Percentiles rank a stretch among this genome's conserved stretches.
These are phyloP conservation scores for Pseudomyrmex gracilis DNA, from an alignment of 1,140 invertebrate genomes.

Conservation along the genomic window DNA sequence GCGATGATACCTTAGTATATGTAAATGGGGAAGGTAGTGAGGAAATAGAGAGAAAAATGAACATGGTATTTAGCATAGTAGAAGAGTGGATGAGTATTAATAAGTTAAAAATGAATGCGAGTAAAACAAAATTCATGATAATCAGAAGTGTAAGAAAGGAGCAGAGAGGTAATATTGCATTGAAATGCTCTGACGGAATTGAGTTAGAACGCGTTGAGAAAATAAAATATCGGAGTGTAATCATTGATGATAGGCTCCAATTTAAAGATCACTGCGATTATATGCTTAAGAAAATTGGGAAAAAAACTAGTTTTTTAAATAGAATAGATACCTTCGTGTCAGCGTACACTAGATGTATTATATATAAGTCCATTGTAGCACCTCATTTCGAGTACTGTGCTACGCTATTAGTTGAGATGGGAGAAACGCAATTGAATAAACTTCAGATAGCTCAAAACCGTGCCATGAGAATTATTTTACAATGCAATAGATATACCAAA, in stretches of 20 bases:
- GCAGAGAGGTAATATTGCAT: neutral
- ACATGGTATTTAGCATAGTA: too few relatives aligned
- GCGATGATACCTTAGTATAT: too few relatives aligned
- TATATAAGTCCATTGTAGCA: slow-evolving; percentile 62
- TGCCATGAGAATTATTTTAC: slow-evolving; percentile 47
- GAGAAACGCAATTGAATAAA: slow-evolving; percentile 6
- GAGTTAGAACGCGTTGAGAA: slow-evolving; percentile 33
- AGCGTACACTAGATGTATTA: slow-evolving; percentile 10
- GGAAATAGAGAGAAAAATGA: too few relatives aligned
- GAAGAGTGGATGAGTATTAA: too few relatives aligned
- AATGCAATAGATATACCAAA: slow-evolving; percentile 31
- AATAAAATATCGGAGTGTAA: slow-evolving; percentile 59
- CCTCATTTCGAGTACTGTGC: slow-evolving; percentile 53
- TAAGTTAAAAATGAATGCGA: too few relatives aligned
- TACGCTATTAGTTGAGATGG: neutral
- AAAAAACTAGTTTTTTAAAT: slow-evolving; percentile 62
- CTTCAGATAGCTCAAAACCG: slow-evolving; percentile 41
- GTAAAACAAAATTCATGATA: slow-evolving; percentile 65
- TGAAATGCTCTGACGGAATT: slow-evolving; percentile 22
- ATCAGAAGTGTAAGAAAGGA: slow-evolving; percentile 28
- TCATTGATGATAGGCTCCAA: slow-evolving; percentile 43
- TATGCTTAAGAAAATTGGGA: slow-evolving; percentile 47
- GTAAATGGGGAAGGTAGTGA: too few relatives aligned
- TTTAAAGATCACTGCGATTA: slow-evolving; percentile 55
- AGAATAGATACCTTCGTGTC: slow-evolving; percentile 39